These are phyloP conservation scores for Andricus quercusramuli DNA, from an alignment of 2,888 invertebrate species.

Conservation along the genomic window DNA sequence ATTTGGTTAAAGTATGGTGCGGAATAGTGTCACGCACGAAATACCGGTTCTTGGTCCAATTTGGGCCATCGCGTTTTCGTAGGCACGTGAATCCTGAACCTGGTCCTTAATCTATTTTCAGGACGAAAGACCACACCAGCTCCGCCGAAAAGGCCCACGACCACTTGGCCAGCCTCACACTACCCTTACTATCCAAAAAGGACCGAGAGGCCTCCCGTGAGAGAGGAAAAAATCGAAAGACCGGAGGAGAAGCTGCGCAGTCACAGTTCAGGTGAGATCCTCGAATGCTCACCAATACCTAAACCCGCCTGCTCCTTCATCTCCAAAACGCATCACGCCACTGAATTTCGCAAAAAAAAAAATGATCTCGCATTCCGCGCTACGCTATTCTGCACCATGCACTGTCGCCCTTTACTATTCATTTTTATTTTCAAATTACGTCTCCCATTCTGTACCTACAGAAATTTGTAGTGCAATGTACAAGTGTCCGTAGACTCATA, in stretches of 20 bases:
- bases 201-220: constrained; percentile 74
- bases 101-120: constrained; percentile 69
- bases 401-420: constrained; percentile 58
- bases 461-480: neutral
- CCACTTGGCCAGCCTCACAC: constrained; percentile 75
- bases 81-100: constrained; percentile 46
- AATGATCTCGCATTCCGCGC: constrained; percentile 39
- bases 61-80: neutral
- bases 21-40: constrained; percentile 63
- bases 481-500: neutral
- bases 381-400: constrained; percentile 75
- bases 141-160: constrained; percentile 73
- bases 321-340: constrained; percentile 14
- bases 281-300: constrained; percentile 38
- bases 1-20: constrained; percentile 63
- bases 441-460: neutral
- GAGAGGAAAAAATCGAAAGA: constrained; percentile 73
- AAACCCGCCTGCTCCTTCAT: constrained; percentile 40
- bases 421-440: neutral
- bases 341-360: constrained; percentile 11
- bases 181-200: constrained; percentile 75
- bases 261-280: constrained; percentile 73
- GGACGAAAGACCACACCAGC: constrained; percentile 74
- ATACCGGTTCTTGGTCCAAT: neutral
- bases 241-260: constrained; percentile 73